These are phyloP conservation scores for Phocoena sinus DNA, from an alignment of 2,113 vertebrate species.

Conservation along the genomic window DNA sequence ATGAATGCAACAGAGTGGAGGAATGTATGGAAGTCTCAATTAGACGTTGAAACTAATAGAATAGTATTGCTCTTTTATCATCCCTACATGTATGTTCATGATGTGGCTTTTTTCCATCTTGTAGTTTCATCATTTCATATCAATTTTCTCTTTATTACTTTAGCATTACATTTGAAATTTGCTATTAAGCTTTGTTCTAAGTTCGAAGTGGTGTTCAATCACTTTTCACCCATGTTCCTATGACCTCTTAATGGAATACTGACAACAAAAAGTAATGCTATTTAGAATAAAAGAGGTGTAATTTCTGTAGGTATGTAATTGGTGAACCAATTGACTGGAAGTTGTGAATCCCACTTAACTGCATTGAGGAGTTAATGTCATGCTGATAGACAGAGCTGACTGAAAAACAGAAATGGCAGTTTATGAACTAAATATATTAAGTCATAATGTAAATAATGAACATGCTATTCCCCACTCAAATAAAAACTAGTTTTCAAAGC, in stretches of 20 bases:
- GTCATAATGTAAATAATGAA: background rate
- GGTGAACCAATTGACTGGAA: background rate
- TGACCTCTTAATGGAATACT: constrained; percentile 21
- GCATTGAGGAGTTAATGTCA: background rate
- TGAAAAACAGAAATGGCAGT: constrained; percentile 18
- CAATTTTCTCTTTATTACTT: constrained; percentile 31
- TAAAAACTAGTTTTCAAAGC: background rate
- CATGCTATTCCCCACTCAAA: background rate
- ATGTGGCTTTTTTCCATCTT: background rate
- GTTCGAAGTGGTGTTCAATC: constrained; percentile 16
- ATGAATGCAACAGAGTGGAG: background rate
- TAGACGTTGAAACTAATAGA: background rate
- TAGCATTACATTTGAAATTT: constrained; percentile 8
- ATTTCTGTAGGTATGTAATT: background rate
- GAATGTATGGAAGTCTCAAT: background rate
- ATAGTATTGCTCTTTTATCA: background rate
- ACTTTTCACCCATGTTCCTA: background rate
- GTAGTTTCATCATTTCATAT: background rate
- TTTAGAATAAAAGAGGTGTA: constrained; percentile 17
- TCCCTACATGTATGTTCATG: background rate
- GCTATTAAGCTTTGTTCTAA: constrained; percentile 39
- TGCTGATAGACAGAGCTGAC: background rate
- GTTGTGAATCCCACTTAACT: background rate
- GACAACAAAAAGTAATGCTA: background rate
- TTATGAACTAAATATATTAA: constrained; percentile 31